phyloP scores from a whole-genome alignment of 2,888 invertebrate genomes.

The Entomobrya multifasciata region DNA sequence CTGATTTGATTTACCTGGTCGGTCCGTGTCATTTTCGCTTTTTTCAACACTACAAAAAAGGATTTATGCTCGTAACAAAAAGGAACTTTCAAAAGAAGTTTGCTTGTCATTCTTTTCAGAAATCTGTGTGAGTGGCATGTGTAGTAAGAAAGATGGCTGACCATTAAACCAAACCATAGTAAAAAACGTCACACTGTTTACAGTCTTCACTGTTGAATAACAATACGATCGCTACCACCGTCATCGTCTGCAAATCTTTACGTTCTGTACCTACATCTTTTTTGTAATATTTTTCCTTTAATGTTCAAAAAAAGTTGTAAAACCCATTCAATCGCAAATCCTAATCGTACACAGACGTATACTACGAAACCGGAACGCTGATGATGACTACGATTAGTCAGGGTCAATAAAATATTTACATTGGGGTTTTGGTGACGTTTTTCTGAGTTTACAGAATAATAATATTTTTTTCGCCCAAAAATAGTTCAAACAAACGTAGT shows the following conservation, averaged over 20 bases:
- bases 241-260: background rate
- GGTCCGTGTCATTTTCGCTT: slow-evolving; percentile 2
- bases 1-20: background rate
- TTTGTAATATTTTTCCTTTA: background rate
- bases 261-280: background rate
- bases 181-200: background rate
- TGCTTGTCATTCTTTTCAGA: slow-evolving; percentile 36
- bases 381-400: slow-evolving; percentile 2
- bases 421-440: background rate
- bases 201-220: background rate
- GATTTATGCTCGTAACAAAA: background rate
- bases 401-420: background rate
- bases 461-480: too few species aligned
- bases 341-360: background rate
- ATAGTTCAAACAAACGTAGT: background rate
- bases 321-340: background rate
- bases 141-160: slow-evolving; percentile 12
- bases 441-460: too few species aligned
- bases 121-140: slow-evolving; percentile 29
- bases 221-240: background rate
- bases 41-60: background rate
- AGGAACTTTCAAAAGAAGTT: slow-evolving; percentile 11
- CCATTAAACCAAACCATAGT: background rate
- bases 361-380: background rate
- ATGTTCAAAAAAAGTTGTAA: background rate